A percentile compares a stretch with the other conserved stretches of the same genome.
phyloP scores from a whole-genome alignment of 2,113 vertebrate genomes.

The Elaphurus davidianus region DNA sequence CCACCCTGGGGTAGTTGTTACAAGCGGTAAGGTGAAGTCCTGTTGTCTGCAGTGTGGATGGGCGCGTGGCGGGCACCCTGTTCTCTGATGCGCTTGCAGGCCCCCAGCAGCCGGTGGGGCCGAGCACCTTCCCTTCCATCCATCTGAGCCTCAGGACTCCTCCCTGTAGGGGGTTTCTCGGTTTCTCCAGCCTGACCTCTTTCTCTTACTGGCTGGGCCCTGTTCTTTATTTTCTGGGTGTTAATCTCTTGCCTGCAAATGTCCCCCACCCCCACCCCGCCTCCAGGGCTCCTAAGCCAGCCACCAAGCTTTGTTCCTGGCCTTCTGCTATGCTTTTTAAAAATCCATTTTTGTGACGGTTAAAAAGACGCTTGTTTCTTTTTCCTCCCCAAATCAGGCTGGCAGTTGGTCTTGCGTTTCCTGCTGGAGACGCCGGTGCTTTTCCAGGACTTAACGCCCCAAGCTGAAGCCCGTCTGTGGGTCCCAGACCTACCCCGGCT shows the following conservation, averaged over 20 bases:
- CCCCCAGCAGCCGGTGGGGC: accelerated
- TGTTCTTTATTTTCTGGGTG: not conserved
- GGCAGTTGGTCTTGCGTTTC: not conserved
- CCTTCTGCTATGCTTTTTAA: not conserved
- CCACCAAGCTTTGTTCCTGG: not conserved
- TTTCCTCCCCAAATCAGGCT: not conserved
- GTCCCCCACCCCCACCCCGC: not conserved
- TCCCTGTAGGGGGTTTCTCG: accelerated
- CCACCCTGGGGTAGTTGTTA: not conserved
- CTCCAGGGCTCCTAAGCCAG: not conserved
- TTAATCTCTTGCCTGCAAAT: too few species aligned
- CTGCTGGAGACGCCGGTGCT: not conserved
- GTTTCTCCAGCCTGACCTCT: not conserved
- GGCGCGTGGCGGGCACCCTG: not conserved
- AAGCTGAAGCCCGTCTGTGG: not conserved
- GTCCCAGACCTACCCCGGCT: accelerated
- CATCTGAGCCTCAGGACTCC: not conserved
- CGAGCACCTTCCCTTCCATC: accelerated
- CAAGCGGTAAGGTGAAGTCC: accelerated
- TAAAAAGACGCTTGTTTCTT: not conserved
- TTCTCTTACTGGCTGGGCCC: not conserved
- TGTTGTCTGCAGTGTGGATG: accelerated
- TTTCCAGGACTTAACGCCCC: not conserved
- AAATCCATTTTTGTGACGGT: not conserved
- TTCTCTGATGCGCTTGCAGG: accelerated